Percentiles rank a stretch among this genome's conserved stretches.
Evolutionary conservation across 1,140 invertebrate genomes (phyloP).

Genomic region (Metopolophium dirhodum): DNA sequence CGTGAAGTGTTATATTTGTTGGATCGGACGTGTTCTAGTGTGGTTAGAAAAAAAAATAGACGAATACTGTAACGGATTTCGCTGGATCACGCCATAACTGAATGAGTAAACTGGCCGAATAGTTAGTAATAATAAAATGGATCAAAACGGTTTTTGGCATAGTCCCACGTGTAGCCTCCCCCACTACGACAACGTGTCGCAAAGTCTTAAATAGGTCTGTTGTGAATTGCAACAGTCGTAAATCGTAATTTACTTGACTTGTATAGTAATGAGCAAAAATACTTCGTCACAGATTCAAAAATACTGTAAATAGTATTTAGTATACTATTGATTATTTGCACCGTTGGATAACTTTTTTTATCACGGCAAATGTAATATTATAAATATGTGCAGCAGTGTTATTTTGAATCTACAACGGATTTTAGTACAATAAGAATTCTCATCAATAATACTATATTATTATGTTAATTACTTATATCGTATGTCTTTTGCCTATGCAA

Average conservation of each 20-base stretch:
- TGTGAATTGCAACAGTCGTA: not conserved
- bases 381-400: no score
- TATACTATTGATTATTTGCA: not conserved
- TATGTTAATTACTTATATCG: not conserved
- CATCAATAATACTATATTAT: no score
- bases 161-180: not conserved
- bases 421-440: no score
- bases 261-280: constrained; percentile 18
- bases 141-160: constrained; percentile 33
- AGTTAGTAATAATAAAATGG: constrained; percentile 35
- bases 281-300: not conserved
- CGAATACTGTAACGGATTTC: constrained; percentile 43
- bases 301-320: not conserved
- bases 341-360: not conserved
- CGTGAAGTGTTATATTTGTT: not conserved
- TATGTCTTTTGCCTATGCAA: not conserved
- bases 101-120: constrained; percentile 39
- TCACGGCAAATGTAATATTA: not conserved
- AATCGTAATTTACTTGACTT: constrained; percentile 13
- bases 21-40: constrained; percentile 1
- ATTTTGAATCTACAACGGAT: no score
- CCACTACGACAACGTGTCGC: not conserved
- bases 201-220: constrained; percentile 33
- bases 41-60: not conserved
- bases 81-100: constrained; percentile 37